These are phyloP conservation scores for Cirrhinus mrigala DNA, from an alignment of 2,797 vertebrate genomes.

Conservation along the genomic window DNA sequence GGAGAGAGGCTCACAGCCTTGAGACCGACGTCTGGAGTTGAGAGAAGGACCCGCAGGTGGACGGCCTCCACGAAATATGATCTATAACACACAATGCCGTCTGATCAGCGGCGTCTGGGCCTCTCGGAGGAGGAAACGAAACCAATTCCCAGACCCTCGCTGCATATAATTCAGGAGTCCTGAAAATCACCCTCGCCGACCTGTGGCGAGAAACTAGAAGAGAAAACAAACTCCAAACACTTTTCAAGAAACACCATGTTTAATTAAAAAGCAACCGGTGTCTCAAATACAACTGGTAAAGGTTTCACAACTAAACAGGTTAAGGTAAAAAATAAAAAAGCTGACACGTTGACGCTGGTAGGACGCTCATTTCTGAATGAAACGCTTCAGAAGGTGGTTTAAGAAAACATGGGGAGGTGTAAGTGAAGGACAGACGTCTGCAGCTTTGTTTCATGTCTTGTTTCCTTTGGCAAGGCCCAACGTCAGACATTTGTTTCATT, in stretches of 20 bases:
- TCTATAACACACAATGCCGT: conserved; percentile 58
- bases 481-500: conserved; percentile 43
- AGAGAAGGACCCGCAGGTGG: conserved; percentile 59
- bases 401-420: conserved; percentile 29
- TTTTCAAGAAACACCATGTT: conserved; percentile 63
- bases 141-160: conserved; percentile 55
- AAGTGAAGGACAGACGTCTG: conserved; percentile 48
- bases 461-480: conserved; percentile 57
- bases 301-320: conserved; percentile 51
- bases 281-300: conserved; percentile 41
- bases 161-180: conserved; percentile 61
- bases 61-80: conserved; percentile 66
- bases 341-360: conserved; percentile 38
- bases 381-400: conserved; percentile 1
- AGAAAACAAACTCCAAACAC: conserved; percentile 43
- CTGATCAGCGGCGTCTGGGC: conserved; percentile 59
- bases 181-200: conserved; percentile 59
- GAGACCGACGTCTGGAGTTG: conserved; percentile 35
- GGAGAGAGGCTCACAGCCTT: conserved; percentile 20
- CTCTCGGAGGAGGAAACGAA: conserved; percentile 56
- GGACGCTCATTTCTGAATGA: background rate
- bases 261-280: conserved; percentile 65
- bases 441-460: conserved; percentile 52
- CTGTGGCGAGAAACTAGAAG: conserved; percentile 36
- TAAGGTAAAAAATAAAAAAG: conserved; percentile 39